A percentile compares a stretch with the other conserved stretches of the same genome.
Conservation (phyloP, 2,888 invertebrate genomes). For the Cephus pulcher region DNA sequence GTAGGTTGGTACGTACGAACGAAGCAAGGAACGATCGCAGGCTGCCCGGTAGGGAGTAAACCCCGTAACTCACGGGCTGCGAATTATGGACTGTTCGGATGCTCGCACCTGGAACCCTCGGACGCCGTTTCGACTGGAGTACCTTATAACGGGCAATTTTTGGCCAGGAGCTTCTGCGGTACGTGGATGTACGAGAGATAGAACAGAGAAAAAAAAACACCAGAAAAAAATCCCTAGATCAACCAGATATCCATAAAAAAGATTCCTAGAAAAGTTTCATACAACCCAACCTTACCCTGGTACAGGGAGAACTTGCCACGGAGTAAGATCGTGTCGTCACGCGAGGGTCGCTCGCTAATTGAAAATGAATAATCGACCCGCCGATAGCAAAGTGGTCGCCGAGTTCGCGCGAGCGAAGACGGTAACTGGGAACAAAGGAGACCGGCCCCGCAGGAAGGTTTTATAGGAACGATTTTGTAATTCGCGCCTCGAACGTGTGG, state of each 20-base stretch:
- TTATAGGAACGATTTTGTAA: constrained; percentile 24
- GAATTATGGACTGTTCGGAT: constrained; percentile 44
- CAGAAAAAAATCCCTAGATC: too few relatives aligned
- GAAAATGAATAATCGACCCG: constrained; percentile 40
- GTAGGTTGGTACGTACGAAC: constrained; percentile 27
- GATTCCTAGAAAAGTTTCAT: too few relatives aligned
- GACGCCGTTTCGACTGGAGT: too few relatives aligned
- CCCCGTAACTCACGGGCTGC: constrained; percentile 43
- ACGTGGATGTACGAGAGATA: rapidly evolving
- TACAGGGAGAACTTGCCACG: too few relatives aligned
- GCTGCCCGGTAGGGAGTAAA: constrained; percentile 39
- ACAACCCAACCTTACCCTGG: too few relatives aligned
- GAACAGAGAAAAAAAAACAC: too few relatives aligned
- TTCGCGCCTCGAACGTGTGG: constrained; percentile 39
- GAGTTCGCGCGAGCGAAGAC: too few relatives aligned
- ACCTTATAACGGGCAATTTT: too few relatives aligned
- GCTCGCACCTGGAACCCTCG: constrained; percentile 40
- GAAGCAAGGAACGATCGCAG: constrained; percentile 30
- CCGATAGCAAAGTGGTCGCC: too few relatives aligned
- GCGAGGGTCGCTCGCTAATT: constrained; percentile 38
- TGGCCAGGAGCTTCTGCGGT: too few relatives aligned
- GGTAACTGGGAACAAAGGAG: too few relatives aligned
- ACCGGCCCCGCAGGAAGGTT: background rate
- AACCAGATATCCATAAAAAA: too few relatives aligned
- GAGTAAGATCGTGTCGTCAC: constrained; percentile 27